These are phyloP conservation scores for Malachius bipustulatus DNA, from an alignment of 2,888 invertebrate species.

Conservation along the genomic window DNA sequence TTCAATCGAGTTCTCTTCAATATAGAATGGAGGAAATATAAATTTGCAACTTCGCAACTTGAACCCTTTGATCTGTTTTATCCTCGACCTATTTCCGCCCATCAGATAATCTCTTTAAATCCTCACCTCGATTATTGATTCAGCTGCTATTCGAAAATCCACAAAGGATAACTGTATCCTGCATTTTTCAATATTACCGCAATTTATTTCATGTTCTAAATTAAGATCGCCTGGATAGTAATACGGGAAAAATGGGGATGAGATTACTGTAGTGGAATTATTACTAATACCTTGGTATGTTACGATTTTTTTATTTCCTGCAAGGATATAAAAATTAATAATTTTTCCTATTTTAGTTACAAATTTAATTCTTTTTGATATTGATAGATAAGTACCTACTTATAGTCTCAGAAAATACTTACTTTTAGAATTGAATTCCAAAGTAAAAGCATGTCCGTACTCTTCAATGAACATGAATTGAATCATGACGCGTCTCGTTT, in stretches of 20 bases:
- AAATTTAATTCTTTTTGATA: no score
- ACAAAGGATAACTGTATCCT: neutral
- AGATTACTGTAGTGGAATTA: neutral
- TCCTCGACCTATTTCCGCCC: no score
- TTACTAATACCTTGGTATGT: neutral
- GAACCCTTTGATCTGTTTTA: no score
- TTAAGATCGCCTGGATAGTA: conserved; percentile 1
- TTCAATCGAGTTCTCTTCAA: no score
- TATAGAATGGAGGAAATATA: no score
- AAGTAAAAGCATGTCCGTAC: conserved; percentile 1
- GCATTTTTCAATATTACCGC: neutral
- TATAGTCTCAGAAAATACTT: no score
- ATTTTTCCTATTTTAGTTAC: no score
- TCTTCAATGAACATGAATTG: neutral
- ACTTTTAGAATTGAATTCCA: neutral
- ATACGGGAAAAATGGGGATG: neutral
- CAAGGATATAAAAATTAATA: neutral
- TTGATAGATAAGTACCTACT: no score
- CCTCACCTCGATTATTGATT: neutral
- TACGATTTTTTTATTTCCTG: neutral
- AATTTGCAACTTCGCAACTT: no score
- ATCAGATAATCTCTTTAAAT: conserved; percentile 1
- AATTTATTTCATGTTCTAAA: neutral
- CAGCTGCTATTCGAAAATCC: neutral
- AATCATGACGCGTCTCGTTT: neutral